These are phyloP conservation scores for Spinus olivaceus DNA, from an alignment of 2,797 vertebrate genomes.

Conservation along the genomic window DNA sequence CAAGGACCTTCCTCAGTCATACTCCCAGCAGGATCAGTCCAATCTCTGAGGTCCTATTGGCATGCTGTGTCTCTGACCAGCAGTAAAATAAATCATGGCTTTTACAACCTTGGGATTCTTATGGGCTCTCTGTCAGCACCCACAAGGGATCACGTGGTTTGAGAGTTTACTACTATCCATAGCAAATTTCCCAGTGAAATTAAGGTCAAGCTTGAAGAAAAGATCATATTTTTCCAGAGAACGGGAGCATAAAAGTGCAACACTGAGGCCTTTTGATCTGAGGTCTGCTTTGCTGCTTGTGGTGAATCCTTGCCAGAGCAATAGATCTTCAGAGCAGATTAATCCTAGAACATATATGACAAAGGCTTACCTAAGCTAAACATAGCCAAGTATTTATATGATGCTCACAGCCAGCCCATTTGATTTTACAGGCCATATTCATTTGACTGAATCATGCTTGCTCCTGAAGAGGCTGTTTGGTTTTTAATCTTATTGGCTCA, in stretches of 20 bases:
- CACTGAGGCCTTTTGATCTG: neutral
- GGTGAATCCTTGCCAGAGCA: neutral
- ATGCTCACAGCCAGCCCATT: neutral
- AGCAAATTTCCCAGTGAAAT: neutral
- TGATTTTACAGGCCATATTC: neutral
- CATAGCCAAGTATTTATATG: neutral
- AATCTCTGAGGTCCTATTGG: neutral
- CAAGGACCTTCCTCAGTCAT: neutral
- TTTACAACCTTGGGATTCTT: neutral
- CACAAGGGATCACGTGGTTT: neutral
- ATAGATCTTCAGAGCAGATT: neutral
- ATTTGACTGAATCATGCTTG: accelerated
- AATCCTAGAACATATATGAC: neutral
- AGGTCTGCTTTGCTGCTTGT: neutral
- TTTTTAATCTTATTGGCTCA: neutral
- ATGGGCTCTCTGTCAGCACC: neutral
- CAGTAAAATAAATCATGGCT: neutral
- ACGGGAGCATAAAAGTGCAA: neutral
- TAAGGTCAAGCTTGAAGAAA: neutral
- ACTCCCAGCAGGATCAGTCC: neutral
- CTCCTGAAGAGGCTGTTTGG: neutral
- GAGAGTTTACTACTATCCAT: neutral
- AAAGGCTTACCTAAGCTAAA: neutral
- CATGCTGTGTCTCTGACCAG: neutral
- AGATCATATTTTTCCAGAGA: neutral